These are phyloP conservation scores for Uromys caudimaculatus DNA, from an alignment of 2,797 vertebrate genomes.

Conservation along the genomic window DNA sequence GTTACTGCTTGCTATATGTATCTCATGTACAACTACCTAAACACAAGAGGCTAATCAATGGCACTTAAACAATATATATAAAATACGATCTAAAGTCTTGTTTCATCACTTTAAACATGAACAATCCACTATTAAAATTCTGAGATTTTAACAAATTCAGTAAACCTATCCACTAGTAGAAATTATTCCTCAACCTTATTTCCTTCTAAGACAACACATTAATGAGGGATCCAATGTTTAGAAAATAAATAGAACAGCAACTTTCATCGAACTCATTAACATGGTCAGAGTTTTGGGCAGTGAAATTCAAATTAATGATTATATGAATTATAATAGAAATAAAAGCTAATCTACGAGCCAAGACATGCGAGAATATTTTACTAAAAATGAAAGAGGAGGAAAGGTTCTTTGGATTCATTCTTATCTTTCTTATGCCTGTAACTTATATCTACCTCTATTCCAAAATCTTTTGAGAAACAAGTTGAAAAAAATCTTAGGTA, in stretches of 20 bases:
- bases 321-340: neutral
- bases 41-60: neutral
- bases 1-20: neutral
- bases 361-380: neutral
- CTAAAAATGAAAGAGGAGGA: constrained; percentile 6
- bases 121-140: constrained; percentile 34
- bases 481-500: constrained; percentile 47
- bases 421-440: constrained; percentile 21
- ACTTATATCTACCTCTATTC: neutral
- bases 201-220: neutral
- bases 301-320: neutral
- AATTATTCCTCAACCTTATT: constrained; percentile 15
- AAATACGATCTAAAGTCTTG: neutral
- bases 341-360: constrained; percentile 27
- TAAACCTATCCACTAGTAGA: neutral
- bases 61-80: neutral
- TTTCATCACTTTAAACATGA: constrained; percentile 20
- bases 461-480: constrained; percentile 31
- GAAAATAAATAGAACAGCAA: neutral
- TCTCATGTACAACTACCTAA: neutral
- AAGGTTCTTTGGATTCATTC: constrained; percentile 32
- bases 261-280: neutral
- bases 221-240: neutral
- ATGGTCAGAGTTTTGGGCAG: neutral
- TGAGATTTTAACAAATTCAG: constrained; percentile 41